Evolutionary conservation across 2,113 vertebrate species (phyloP), one percentile per base, ranked within the genome.

Genomic region (Sinosuthora webbiana): DNA sequence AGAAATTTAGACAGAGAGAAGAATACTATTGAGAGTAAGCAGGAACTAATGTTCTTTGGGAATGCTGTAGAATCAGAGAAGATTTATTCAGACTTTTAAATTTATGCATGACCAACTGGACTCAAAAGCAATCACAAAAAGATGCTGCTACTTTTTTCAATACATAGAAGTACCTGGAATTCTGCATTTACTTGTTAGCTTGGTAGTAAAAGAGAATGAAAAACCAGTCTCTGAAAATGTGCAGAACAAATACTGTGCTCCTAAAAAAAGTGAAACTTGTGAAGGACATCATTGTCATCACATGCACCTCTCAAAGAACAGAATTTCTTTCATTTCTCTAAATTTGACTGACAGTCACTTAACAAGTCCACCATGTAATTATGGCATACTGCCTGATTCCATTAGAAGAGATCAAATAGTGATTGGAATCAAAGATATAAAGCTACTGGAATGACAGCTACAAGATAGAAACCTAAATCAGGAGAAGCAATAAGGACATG

Each of bases 311-410:
- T 90, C 57, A 83, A 93, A 83, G 82, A 83, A 62, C 5, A 80
- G 14, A 76, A 77, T 88, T 88, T 64, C 85, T 90, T 94, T 88
- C 31, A 79, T 87, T 94, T 83, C n/a, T 73, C 53, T 74, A 65
- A 80, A 83, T 90, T 79, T 93, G 88, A 88, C 65, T 94, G 92
- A 93, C 94, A 95, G 79, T 62, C 79, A 65, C 70, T 97, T 91
- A 90, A 81, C 65, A 91, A 92, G 82, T 92, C 83, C 20, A 2
- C 59, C 4, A 0, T 83, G 75, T 69, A 94, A 95, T 96, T 90
- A 92, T 88, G 85, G 37, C 71, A 83, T 64, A 62, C 85, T 92
- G 79, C 94, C 85, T 92, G 85, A 93, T 83, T 93, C 92, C 67
- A 85, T 94, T 92, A 94, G 63, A 90, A 85, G 30, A 92, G 78